Percentiles rank a stretch among this genome's conserved stretches.
phyloP scores from a whole-genome alignment of 2,888 invertebrate genomes.

The Drosophila demipolita region DNA sequence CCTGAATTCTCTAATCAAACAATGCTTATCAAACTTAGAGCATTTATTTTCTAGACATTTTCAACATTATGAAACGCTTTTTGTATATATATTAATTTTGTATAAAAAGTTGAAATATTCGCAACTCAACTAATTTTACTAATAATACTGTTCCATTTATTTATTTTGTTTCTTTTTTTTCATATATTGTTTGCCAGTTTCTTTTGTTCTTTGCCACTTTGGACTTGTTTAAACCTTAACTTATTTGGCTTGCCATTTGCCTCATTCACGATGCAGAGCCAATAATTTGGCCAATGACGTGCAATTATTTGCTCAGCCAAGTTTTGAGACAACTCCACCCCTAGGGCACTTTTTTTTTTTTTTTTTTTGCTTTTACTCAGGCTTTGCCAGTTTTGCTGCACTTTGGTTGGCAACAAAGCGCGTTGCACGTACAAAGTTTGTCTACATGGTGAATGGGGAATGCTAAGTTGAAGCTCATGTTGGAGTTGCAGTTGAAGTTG shows the following conservation, averaged over 20 bases:
- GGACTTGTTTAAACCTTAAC: slow-evolving; percentile 7
- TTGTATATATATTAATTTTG: background rate
- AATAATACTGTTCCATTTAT: background rate
- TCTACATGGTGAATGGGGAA: slow-evolving; percentile 61
- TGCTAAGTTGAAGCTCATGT: slow-evolving; percentile 26
- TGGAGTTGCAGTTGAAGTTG: slow-evolving; percentile 20
- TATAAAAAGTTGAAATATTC: slow-evolving; percentile 3
- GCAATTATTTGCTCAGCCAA: slow-evolving; percentile 75
- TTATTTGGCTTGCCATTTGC: slow-evolving; percentile 13
- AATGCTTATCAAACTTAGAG: too few species aligned
- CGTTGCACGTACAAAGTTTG: slow-evolving; percentile 76
- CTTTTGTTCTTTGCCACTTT: background rate
- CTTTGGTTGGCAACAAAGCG: slow-evolving; percentile 43
- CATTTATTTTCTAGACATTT: background rate
- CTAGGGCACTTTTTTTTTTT: background rate
- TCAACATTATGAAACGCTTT: background rate
- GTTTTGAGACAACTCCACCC: slow-evolving; percentile 45
- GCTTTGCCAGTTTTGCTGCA: slow-evolving; percentile 12
- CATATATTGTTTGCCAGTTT: background rate
- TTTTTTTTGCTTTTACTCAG: background rate
- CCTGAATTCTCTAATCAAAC: too few species aligned
- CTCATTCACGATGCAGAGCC: slow-evolving; percentile 35
- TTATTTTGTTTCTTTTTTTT: background rate
- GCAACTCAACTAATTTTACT: background rate
- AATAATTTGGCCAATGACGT: slow-evolving; percentile 77